phyloP scores from a whole-genome alignment of 2,113 vertebrate genomes.

The Neopipo cinnamomea region DNA sequence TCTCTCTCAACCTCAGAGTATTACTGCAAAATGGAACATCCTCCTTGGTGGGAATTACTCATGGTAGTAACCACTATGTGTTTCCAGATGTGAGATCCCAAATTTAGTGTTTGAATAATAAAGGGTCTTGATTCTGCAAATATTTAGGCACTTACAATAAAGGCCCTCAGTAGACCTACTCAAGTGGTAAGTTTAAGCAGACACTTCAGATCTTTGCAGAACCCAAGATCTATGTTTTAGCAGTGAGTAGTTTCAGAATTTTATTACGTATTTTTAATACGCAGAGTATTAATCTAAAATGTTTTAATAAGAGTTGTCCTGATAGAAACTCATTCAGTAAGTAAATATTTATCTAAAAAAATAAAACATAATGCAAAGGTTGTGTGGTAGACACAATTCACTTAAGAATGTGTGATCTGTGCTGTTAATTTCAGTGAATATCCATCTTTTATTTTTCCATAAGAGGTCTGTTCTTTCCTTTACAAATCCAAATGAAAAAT shows the following conservation, averaged over 20 bases:
- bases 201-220: not conserved
- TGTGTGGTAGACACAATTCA: not conserved
- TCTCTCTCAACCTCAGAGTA: not conserved
- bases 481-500: not conserved
- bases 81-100: constrained; percentile 5
- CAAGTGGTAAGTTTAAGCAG: not conserved
- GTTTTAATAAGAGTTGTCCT: not conserved
- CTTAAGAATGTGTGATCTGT: not conserved
- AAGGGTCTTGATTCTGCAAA: not conserved
- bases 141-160: not conserved
- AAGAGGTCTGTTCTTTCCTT: not conserved
- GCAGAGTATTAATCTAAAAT: constrained; percentile 33
- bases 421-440: not conserved
- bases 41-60: not conserved
- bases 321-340: not conserved
- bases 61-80: not conserved
- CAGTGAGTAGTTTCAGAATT: constrained; percentile 11
- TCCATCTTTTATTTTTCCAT: not conserved
- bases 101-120: not conserved
- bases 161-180: not conserved
- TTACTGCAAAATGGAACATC: not conserved
- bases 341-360: not conserved
- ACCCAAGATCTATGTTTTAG: not conserved
- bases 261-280: constrained; percentile 53
- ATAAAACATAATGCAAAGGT: not conserved